Base-by-base conservation (phyloP, 2,888 invertebrate species). In the Drosophila koepferae region DNA sequence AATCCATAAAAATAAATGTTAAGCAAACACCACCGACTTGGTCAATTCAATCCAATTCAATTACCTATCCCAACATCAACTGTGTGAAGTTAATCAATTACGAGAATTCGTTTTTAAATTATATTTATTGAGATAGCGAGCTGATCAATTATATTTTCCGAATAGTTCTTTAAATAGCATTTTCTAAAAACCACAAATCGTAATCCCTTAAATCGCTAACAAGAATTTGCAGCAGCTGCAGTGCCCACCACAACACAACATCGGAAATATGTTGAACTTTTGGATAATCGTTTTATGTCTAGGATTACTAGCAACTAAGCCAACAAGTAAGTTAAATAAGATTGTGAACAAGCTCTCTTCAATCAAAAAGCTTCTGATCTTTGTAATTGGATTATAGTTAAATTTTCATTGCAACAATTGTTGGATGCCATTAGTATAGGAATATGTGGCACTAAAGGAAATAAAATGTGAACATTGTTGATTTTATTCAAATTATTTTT, bases 281-380 rank as follows among this genome's bases (percentile, higher is more conserved):
- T 92, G 93, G 93, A 93, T 92, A 92, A 91, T 91, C 87, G 86
- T 90, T 80, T 82, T 92, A 82, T 91, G 89, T 79, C 77, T 93
- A 80, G 92, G 91, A 92, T 91, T 92, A 89, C 81, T 91, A 84
- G 80, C 79, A 80, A 88, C 86, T 73, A 84, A 90, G 77, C 83
- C 90, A 90, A 92, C 83, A 90, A 89, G 92, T 93, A 90, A 93
- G 93, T 92, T 55, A 31, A 40, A 28, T 36, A 14, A 9, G 12
- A 56, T 31, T 55, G 16, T 9, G 48, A 38, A 41, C 28, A 41
- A 38, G 43, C 46, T 20, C 1, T 23, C 1, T 28, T 4, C 14
- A 38, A 44, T 38, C 8, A 1, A 31, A 28, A 16, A 38, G n/a
- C 38, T 46, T 43, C 10, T 16, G 5, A 34, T 41, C 18, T 41